Evolutionary conservation across 2,888 invertebrate species (phyloP).

Genomic region (Microchrysa polita): DNA sequence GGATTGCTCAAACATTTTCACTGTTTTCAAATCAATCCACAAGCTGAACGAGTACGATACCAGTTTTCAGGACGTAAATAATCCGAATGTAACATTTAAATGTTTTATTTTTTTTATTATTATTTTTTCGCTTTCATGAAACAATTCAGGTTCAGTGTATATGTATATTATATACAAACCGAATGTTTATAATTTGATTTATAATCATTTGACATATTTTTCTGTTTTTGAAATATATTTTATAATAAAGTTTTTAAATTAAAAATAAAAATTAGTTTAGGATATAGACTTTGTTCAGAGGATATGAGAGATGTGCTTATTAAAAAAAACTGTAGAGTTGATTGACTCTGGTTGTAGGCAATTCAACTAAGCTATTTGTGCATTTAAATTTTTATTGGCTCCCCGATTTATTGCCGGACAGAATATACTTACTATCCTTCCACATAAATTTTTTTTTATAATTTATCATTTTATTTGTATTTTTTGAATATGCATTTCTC

Average conservation of each 20-base stretch:
- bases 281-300: background rate
- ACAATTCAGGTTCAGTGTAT: slow-evolving; percentile 34
- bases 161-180: slow-evolving; percentile 36
- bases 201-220: slow-evolving; percentile 42
- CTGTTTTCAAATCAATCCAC: background rate
- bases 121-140: background rate
- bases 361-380: no score
- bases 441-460: no score
- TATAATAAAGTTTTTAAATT: slow-evolving; percentile 10
- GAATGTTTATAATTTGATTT: slow-evolving; percentile 16
- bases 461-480: no score
- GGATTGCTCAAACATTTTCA: no score
- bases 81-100: background rate
- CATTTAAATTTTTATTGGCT: no score
- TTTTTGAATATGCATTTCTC: no score
- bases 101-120: no score
- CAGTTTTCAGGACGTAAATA: slow-evolving; percentile 35
- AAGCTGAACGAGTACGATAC: slow-evolving; percentile 35
- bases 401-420: no score
- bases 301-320: no score
- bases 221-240: slow-evolving; percentile 23
- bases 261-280: background rate
- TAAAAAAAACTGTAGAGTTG: no score
- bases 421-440: no score
- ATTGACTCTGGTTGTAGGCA: no score